phyloP scores from a whole-genome alignment of 1,140 invertebrate species.

The Drosophila subobscura region DNA sequence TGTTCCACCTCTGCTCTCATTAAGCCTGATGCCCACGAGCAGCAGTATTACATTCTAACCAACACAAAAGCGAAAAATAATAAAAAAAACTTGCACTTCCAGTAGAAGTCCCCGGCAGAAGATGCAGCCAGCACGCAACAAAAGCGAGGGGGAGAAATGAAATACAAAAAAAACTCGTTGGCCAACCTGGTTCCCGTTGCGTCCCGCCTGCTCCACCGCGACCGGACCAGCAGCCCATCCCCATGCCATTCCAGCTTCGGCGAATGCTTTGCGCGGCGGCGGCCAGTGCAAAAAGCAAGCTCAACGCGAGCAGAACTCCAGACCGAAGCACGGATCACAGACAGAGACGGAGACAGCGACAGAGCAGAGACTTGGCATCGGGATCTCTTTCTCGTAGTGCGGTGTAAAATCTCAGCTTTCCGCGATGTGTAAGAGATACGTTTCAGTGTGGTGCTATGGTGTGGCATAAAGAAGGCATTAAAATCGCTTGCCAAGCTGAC shows the following conservation, averaged over 20 bases:
- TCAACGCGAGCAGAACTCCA: constrained; percentile 72
- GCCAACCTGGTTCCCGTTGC: constrained; percentile 37
- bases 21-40: constrained; percentile 28
- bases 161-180: constrained; percentile 54
- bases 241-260: constrained; percentile 8
- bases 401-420: constrained; percentile 10
- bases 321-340: constrained; percentile 27
- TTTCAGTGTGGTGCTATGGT: constrained; percentile 5
- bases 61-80: constrained; percentile 17
- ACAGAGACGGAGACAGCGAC: constrained; percentile 1
- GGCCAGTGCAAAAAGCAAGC: constrained; percentile 76
- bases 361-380: no score
- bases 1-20: constrained; percentile 15
- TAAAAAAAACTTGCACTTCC: constrained; percentile 65
- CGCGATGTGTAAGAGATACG: constrained; percentile 39
- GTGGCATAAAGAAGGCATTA: constrained; percentile 54
- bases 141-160: constrained; percentile 25
- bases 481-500: constrained; percentile 69
- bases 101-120: constrained; percentile 62
- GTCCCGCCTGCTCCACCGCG: constrained; percentile 8
- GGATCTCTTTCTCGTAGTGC: neutral
- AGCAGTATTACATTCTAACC: constrained; percentile 55
- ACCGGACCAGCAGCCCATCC: constrained; percentile 4
- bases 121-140: constrained; percentile 53
- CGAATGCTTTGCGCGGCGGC: constrained; percentile 3